Conservation (phyloP, 2,797 vertebrate genomes). For the Anas acuta region DNA sequence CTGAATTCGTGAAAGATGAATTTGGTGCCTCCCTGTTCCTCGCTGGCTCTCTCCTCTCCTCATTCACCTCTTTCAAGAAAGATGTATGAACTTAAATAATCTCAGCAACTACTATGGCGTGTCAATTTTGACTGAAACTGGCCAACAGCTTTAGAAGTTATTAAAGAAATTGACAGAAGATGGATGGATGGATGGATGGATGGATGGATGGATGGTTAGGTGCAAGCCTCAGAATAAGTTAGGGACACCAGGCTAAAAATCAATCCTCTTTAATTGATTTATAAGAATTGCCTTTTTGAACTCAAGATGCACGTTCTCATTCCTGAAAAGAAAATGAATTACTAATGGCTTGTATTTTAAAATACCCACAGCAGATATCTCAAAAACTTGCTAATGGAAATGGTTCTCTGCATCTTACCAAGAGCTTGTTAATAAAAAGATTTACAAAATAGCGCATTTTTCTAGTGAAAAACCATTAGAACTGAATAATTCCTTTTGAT, state of each 20-base stretch:
- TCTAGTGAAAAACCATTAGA: neutral
- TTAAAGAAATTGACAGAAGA: neutral
- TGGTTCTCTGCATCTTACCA: neutral
- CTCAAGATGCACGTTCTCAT: neutral
- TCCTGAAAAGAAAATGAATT: neutral
- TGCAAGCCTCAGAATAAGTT: neutral
- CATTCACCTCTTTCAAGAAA: conserved; percentile 1
- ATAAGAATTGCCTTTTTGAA: neutral
- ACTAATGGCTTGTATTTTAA: neutral
- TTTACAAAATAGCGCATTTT: neutral
- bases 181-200: neutral
- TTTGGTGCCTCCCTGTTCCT: neutral
- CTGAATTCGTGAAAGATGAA: neutral
- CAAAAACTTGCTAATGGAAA: neutral
- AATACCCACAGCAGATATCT: neutral
- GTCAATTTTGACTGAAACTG: conserved; percentile 5
- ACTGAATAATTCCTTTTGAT: neutral
- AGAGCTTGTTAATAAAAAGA: neutral
- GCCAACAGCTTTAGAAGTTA: conserved; percentile 36
- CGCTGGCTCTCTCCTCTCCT: neutral
- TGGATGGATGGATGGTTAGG: neutral
- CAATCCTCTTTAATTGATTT: neutral
- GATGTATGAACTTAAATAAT: neutral
- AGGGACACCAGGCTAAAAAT: neutral
- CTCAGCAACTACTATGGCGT: neutral